Percentiles rank a stretch among this genome's conserved stretches.
These are phyloP conservation scores for Acanthornis magna DNA, from an alignment of 2,797 vertebrate species.

Conservation along the genomic window DNA sequence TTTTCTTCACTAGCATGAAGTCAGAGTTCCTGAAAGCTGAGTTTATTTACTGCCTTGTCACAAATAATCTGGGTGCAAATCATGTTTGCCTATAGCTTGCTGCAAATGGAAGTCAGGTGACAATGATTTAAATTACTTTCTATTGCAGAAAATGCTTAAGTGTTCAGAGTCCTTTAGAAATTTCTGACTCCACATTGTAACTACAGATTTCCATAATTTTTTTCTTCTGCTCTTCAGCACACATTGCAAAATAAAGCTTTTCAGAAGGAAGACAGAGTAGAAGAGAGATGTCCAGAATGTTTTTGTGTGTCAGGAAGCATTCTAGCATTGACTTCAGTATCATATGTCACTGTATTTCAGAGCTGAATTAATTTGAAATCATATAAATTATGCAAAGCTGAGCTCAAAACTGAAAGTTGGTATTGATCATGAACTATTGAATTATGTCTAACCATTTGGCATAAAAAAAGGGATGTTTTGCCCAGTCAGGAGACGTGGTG, in stretches of 20 bases:
- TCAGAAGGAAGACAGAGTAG: not conserved
- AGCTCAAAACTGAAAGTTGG: not conserved
- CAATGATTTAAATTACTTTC: not conserved
- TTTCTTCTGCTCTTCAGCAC: not conserved
- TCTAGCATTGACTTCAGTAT: not conserved
- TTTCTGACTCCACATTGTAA: not conserved
- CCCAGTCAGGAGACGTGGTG: not conserved
- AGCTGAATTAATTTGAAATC: not conserved
- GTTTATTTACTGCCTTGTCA: not conserved
- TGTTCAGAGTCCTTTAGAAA: not conserved
- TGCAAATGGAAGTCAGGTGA: not conserved
- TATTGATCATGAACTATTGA: not conserved
- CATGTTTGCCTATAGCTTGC: not conserved
- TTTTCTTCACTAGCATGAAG: not conserved
- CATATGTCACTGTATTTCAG: not conserved
- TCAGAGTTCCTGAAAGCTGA: not conserved
- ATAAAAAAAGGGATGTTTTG: not conserved
- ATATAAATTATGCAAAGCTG: not conserved
- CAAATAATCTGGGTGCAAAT: not conserved
- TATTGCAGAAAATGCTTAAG: not conserved
- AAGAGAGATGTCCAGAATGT: not conserved
- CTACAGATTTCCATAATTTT: not conserved
- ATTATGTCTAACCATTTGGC: not conserved
- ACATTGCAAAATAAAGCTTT: not conserved
- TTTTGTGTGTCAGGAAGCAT: not conserved